Evolutionary conservation across 2,113 vertebrate species (phyloP).

Genomic region (Siphamia tubifer): DNA sequence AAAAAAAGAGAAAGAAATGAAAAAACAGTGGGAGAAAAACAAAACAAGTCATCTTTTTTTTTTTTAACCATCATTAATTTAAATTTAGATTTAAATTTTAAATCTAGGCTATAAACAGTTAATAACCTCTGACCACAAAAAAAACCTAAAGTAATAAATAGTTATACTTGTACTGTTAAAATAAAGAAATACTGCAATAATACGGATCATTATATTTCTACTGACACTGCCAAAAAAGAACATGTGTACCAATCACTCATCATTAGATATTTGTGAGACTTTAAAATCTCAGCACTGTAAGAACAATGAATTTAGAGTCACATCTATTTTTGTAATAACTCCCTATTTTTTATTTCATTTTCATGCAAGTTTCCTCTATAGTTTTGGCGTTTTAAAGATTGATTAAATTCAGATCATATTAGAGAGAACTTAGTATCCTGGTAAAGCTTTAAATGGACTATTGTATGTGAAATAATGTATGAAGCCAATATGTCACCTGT

Average conservation of each 20-base stretch:
- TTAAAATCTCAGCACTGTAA: no score
- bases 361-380: not conserved
- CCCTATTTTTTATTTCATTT: no score
- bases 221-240: no score
- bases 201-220: no score
- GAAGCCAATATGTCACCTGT: slow-evolving; percentile 75
- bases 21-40: no score
- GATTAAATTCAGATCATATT: slow-evolving; percentile 37
- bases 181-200: no score
- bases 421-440: slow-evolving; percentile 43
- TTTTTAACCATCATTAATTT: not conserved
- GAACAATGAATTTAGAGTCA: no score
- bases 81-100: not conserved
- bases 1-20: no score
- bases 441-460: slow-evolving; percentile 65
- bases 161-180: no score
- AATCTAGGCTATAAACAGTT: not conserved
- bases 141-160: no score
- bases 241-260: no score
- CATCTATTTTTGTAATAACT: not conserved
- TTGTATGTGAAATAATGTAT: slow-evolving; percentile 74
- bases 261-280: no score
- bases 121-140: not conserved
- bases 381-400: slow-evolving; percentile 51
- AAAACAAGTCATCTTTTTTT: not conserved